These are phyloP conservation scores for Pampusana beccarii DNA, from an alignment of 2,113 vertebrate species.

Conservation along the genomic window DNA sequence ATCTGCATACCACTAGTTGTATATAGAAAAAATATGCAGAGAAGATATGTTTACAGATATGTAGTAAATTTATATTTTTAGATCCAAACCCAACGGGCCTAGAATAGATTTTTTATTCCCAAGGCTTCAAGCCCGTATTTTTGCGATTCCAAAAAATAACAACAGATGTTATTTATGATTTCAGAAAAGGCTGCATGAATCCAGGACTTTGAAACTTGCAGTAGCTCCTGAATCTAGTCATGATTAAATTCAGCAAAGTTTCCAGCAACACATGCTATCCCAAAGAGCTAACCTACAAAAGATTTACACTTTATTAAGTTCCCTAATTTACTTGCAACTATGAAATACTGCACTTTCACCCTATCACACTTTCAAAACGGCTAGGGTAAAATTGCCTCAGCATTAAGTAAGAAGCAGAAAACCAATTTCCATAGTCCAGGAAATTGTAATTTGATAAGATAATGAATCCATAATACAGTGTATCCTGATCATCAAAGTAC, in stretches of 20 bases:
- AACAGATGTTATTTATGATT: not conserved
- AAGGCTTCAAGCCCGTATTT: not conserved
- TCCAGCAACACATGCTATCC: not conserved
- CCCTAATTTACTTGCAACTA: not conserved
- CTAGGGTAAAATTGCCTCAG: not conserved
- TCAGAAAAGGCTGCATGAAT: not conserved
- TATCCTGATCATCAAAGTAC: not conserved
- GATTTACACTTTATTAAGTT: not conserved
- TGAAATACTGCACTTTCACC: not conserved
- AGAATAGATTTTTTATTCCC: not conserved
- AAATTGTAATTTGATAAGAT: not conserved
- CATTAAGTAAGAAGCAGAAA: not conserved
- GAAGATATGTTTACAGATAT: not conserved
- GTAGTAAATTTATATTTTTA: not conserved
- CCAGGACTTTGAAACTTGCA: not conserved
- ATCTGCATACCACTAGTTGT: not conserved
- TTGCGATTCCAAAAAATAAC: not conserved
- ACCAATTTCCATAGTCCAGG: not conserved
- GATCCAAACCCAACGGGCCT: not conserved
- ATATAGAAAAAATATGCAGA: not conserved
- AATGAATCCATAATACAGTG: not conserved
- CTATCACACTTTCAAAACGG: not conserved
- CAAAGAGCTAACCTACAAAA: not conserved
- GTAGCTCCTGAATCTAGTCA: not conserved
- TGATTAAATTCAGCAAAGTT: not conserved